Evolutionary conservation across 2,888 invertebrate species (phyloP).

Genomic region (Leptopterna dolabrata): DNA sequence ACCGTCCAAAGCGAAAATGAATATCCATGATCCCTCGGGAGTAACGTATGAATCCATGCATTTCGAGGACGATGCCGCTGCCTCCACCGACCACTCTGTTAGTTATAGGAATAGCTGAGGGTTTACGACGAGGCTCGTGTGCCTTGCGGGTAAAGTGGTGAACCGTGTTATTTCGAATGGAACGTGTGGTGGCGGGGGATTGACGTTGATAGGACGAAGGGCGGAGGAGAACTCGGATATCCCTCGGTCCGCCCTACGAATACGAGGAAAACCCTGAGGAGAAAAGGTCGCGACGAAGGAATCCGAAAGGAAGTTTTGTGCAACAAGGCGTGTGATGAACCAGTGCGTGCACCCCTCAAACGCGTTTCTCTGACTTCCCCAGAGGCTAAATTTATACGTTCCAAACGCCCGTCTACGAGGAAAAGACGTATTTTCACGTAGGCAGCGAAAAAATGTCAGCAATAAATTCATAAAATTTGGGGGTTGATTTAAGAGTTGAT

Average conservation of each 20-base stretch:
- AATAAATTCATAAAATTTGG: no score
- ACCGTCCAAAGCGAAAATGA: no score
- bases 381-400: neutral
- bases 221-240: neutral
- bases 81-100: no score
- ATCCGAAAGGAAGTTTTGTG: neutral
- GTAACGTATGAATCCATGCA: no score
- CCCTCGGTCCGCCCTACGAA: neutral
- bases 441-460: no score
- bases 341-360: neutral
- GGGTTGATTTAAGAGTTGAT: no score
- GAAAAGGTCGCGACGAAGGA: neutral
- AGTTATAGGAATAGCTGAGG: no score
- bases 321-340: neutral
- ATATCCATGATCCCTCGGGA: no score
- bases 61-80: no score
- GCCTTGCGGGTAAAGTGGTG: neutral
- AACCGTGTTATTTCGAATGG: neutral
- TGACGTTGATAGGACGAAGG: neutral
- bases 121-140: neutral
- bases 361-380: neutral
- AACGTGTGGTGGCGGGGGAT: neutral
- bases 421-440: no score
- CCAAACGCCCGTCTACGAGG: neutral
- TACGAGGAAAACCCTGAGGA: neutral